phyloP scores from a whole-genome alignment of 2,113 vertebrate species.

The Pardalotus punctatus region DNA sequence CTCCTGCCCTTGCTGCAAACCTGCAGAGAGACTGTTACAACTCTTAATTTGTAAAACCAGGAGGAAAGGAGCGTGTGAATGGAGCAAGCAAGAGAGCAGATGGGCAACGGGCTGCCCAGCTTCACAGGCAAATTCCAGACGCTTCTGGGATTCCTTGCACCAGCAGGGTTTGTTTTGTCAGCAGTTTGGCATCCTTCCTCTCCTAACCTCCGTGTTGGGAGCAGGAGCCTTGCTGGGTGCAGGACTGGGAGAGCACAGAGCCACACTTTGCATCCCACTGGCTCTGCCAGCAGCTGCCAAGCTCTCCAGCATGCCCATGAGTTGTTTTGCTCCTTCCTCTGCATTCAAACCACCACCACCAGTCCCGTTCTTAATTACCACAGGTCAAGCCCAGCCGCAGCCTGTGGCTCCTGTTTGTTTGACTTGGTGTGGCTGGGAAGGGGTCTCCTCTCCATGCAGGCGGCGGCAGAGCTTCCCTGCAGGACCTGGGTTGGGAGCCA shows the following conservation, averaged over 20 bases:
- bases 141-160: slow-evolving; percentile 37
- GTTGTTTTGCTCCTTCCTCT: not conserved
- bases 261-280: not conserved
- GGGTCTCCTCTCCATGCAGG: not conserved
- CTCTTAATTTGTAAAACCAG: not conserved
- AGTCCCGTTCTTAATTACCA: not conserved
- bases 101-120: slow-evolving; percentile 24
- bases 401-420: not conserved
- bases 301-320: not conserved
- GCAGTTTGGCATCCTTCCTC: slow-evolving; percentile 22
- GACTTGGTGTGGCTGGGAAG: not conserved
- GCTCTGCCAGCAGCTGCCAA: not conserved
- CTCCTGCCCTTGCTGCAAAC: fast-evolving
- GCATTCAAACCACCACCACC: not conserved
- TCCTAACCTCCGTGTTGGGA: not conserved
- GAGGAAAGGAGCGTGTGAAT: not conserved
- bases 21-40: not conserved
- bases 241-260: not conserved
- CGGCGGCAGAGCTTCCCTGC: not conserved
- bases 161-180: slow-evolving; percentile 45
- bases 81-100: not conserved
- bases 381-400: not conserved
- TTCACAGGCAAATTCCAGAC: slow-evolving; percentile 24
- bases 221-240: not conserved
- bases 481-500: not conserved